A percentile compares a stretch with the other conserved stretches of the same genome.
Conservation (phyloP, 2,888 invertebrate species). For the Tortricodes alternella region DNA sequence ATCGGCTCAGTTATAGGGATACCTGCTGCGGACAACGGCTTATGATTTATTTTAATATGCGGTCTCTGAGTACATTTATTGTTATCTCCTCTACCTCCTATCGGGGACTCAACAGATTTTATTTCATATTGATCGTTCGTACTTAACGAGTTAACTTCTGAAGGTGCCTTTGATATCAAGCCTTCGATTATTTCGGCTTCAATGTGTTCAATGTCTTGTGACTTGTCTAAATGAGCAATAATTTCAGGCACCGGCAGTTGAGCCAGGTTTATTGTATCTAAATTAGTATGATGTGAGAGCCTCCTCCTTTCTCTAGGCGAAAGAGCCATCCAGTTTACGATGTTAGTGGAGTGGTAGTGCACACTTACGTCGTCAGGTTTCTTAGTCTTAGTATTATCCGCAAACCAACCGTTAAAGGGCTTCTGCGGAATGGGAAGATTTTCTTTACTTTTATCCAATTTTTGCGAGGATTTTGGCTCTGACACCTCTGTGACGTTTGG, state of each 20-base stretch:
- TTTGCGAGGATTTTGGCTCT: constrained; percentile 48
- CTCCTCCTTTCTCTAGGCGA: constrained; percentile 59
- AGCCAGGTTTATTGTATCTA: background rate
- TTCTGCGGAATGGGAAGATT: constrained; percentile 36
- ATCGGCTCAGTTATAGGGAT: constrained; percentile 45
- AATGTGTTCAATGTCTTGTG: background rate
- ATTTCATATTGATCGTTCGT: background rate
- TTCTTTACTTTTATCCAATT: constrained; percentile 36
- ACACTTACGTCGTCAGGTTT: constrained; percentile 25
- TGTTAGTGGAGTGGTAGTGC: constrained; percentile 40
- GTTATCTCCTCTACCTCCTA: constrained; percentile 36
- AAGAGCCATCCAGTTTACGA: constrained; percentile 56
- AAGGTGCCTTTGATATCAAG: background rate
- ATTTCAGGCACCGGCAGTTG: constrained; percentile 26
- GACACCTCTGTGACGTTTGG: constrained; percentile 68
- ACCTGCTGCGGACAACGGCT: constrained; percentile 20
- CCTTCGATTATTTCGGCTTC: background rate
- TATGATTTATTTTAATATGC: constrained; percentile 34
- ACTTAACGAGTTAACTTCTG: background rate
- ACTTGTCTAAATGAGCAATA: background rate
- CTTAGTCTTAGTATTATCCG: constrained; percentile 34
- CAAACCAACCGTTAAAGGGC: constrained; percentile 52
- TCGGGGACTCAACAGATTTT: background rate
- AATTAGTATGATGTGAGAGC: constrained; percentile 13
- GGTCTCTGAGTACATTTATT: constrained; percentile 33